Percentiles rank a stretch among this genome's conserved stretches.
These are phyloP conservation scores for Lasioglossum vierecki DNA, from an alignment of 2,888 invertebrate genomes.

Conservation along the genomic window DNA sequence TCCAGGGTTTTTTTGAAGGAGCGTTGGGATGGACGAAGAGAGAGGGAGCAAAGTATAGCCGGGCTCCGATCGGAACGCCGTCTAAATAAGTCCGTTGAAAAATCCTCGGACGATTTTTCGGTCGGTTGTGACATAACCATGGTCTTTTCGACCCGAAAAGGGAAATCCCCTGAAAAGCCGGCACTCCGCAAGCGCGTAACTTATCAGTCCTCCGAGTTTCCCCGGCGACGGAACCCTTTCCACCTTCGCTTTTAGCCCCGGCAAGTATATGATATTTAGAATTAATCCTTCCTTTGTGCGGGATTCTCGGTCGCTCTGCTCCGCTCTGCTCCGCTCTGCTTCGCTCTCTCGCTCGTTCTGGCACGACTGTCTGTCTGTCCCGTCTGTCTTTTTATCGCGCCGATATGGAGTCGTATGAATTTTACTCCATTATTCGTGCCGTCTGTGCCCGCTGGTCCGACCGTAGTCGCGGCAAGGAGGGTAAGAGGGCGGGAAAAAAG, in stretches of 20 bases:
- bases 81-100: conserved; percentile 16
- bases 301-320: conserved; percentile 62
- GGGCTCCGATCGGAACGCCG: conserved; percentile 5
- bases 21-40: neutral
- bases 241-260: conserved; percentile 71
- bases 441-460: conserved; percentile 58
- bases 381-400: conserved; percentile 82
- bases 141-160: conserved; percentile 44
- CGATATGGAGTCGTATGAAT: conserved; percentile 83
- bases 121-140: conserved; percentile 32
- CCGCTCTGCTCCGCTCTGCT: neutral
- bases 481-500: conserved; percentile 27
- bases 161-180: conserved; percentile 64
- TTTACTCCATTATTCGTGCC: conserved; percentile 81
- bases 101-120: conserved; percentile 25
- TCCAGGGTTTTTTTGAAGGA: neutral
- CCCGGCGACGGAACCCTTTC: conserved; percentile 69
- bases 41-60: neutral
- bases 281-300: conserved; percentile 83
- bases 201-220: conserved; percentile 70
- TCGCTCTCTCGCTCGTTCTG: conserved; percentile 43
- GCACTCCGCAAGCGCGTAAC: conserved; percentile 68
- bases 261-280: conserved; percentile 82
- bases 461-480: conserved; percentile 51
- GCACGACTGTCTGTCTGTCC: conserved; percentile 62